Conservation (phyloP, 2,113 vertebrate genomes). For the Callithrix jacchus region DNA sequence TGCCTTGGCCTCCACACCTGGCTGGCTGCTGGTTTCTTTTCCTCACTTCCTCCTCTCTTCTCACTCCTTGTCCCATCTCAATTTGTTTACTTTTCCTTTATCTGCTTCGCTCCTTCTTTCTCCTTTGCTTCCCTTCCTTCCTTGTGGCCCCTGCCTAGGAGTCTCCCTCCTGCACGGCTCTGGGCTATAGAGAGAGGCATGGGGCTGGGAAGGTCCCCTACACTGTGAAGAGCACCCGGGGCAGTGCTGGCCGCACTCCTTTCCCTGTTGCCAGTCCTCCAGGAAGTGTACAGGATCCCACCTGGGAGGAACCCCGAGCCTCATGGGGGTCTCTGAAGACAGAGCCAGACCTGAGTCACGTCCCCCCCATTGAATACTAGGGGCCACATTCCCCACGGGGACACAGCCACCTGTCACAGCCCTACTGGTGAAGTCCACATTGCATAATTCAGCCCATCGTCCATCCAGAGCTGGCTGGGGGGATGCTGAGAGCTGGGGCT, state of each 20-base stretch:
- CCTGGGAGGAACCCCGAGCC: neutral
- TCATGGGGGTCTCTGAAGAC: neutral
- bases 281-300: neutral
- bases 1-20: neutral
- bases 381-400: neutral
- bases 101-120: neutral
- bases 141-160: neutral
- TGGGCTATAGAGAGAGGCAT: neutral
- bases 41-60: neutral
- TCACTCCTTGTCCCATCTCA: neutral
- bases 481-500: neutral
- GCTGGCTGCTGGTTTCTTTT: neutral
- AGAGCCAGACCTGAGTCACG: neutral
- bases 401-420: too few relatives aligned
- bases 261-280: neutral
- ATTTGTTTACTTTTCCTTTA: neutral
- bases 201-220: too few relatives aligned
- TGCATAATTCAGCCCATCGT: rapidly evolving
- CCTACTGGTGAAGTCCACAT: rapidly evolving
- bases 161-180: neutral
- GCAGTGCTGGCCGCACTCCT: neutral
- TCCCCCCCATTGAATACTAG: neutral
- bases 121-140: neutral
- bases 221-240: neutral
- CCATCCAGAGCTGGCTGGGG: neutral